Base-by-base conservation (phyloP, 2,888 invertebrate genomes). In the Eristalis pertinax region DNA sequence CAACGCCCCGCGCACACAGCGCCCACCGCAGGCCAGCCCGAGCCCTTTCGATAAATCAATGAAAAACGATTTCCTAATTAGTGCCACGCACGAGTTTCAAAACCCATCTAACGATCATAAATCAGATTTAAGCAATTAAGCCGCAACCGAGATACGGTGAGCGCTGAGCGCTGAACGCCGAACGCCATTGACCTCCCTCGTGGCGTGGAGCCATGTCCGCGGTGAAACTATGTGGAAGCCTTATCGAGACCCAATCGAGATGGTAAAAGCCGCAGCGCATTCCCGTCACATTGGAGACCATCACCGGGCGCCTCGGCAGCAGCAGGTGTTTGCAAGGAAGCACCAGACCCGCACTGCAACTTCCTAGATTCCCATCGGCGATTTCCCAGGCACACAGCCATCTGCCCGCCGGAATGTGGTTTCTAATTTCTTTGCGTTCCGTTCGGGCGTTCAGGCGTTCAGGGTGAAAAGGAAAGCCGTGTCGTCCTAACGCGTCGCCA, bases 341-440 rank as follows among this genome's bases (percentile, higher is more conserved):
- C 64, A 64, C 22, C 73, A 29, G 43, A 63, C 73, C 72, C 50
- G 76, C 50, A 81, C 22, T 41, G 32, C 64, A 60, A 69, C 62
- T 86, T 86, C 82, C 82, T 82, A 62, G 81, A 81, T 85, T 64
- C 64, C 63, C 50, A 76, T 80, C 64, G 60, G 85, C 82, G 74
- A 77, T 82, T 65, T 73, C 64, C 74, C 65, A 77, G 19, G 19
- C 26, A 38, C 29, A 43, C 58, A 7, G 22, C 79, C 84, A 84
- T 79, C 76, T 73, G 77, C 69, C 22, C 38, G 43, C 29, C 69
- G 73, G 82, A 77, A 86, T 81, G 74, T 72, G 29, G 41, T 77
- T 80, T 85, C 69, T 73, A 84, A 65, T 75, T 75, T 80, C 62
- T n/a, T 38, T 80, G 85, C 85, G 85, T 86, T 82, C 69, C 82